Conservation (phyloP, 2,888 invertebrate species). For the Pristionchus maxplancki region DNA sequence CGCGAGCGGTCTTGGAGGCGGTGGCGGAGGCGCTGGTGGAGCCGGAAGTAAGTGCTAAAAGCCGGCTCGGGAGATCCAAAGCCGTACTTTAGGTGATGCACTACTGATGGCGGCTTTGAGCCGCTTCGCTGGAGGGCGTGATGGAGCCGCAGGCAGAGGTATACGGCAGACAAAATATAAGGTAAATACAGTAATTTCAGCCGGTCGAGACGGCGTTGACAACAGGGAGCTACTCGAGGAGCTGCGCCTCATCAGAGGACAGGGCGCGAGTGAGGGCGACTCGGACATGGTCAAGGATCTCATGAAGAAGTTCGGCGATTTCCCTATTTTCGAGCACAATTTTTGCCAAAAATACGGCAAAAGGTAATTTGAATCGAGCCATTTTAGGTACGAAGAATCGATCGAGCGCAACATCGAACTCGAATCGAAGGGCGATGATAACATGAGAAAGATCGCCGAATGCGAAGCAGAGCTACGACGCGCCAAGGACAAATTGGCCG, state of each 20-base stretch:
- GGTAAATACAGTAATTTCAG: background rate
- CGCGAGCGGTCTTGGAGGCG: conserved; percentile 47
- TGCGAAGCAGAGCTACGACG: conserved; percentile 73
- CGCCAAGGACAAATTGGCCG: conserved; percentile 71
- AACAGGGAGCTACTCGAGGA: conserved; percentile 62
- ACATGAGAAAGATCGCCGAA: conserved; percentile 72
- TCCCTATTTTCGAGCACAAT: no score
- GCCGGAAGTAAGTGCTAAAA: background rate
- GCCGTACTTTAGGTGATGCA: conserved; percentile 49
- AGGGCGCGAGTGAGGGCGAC: conserved; percentile 64
- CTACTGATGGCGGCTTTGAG: conserved; percentile 52
- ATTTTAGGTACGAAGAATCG: conserved; percentile 73
- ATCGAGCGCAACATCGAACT: conserved; percentile 76
- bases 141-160: background rate
- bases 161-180: background rate
- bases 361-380: no score
- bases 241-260: conserved; percentile 59
- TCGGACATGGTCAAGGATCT: conserved; percentile 73
- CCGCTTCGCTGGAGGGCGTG: conserved; percentile 49
- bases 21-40: conserved; percentile 36
- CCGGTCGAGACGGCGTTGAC: conserved; percentile 42
- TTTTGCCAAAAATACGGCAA: no score
- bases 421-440: conserved; percentile 74
- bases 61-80: background rate
- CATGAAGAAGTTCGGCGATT: conserved; percentile 68